These are phyloP conservation scores for Apostichopus californicus DNA, from an alignment of 35 echinoderm and acorn worm species.

Conservation along the genomic window DNA sequence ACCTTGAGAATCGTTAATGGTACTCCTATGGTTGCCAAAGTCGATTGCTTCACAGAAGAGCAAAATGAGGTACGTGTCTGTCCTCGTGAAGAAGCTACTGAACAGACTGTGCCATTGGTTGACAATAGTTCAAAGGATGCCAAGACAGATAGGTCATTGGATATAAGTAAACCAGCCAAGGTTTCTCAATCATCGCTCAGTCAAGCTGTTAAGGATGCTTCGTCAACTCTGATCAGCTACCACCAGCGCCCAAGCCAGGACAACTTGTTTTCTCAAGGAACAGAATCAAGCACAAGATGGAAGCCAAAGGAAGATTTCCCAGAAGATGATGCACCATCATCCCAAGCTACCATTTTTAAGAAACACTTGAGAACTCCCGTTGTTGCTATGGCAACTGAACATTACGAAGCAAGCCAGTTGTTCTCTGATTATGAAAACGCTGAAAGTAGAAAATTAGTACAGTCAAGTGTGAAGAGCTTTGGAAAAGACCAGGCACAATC, in stretches of 20 bases:
- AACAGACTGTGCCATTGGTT: not conserved
- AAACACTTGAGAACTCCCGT: not conserved
- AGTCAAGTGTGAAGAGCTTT: not conserved
- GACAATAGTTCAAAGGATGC: not conserved
- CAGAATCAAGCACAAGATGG: not conserved
- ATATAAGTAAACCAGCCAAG: not conserved
- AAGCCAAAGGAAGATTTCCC: not conserved
- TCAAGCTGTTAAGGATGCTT: not conserved
- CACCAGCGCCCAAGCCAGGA: not conserved
- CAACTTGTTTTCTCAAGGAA: not conserved
- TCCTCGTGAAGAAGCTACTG: not conserved
- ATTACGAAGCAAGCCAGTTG: not conserved
- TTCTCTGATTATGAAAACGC: not conserved
- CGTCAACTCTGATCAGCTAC: not conserved
- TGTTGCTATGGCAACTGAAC: slow-evolving; percentile 21
- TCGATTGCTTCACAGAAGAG: not conserved
- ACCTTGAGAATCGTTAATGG: not conserved
- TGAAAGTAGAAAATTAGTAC: not conserved
- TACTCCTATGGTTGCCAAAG: not conserved
- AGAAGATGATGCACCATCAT: not conserved
- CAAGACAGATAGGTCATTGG: not conserved
- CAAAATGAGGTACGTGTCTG: not conserved
- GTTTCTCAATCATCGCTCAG: not conserved
- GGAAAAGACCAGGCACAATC: not conserved
- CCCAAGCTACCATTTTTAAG: not conserved